Evolutionary conservation across 2,888 invertebrate species (phyloP).

Genomic region (Aleiodes leptofemur): DNA sequence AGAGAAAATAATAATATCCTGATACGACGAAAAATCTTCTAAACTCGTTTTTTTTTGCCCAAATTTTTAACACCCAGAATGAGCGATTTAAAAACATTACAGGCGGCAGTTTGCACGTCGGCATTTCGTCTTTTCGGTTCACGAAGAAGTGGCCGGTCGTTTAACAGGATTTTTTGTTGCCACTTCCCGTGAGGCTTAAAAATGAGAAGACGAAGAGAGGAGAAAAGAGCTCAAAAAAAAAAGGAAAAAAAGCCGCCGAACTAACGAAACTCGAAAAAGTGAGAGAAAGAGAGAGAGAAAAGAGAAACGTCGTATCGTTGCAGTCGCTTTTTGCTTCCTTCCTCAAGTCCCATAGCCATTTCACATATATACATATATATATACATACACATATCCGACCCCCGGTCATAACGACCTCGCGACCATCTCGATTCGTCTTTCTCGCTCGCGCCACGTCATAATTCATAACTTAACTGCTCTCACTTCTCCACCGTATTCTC

Average conservation of each 20-base stretch:
- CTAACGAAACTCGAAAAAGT: conserved; percentile 36
- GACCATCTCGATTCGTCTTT: conserved; percentile 67
- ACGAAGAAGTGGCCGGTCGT: conserved; percentile 60
- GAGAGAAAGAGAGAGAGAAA: conserved; percentile 21
- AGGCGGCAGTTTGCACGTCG: conserved; percentile 45
- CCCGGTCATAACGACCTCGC: conserved; percentile 67
- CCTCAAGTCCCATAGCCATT: conserved; percentile 48
- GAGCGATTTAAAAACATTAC: conserved; percentile 10
- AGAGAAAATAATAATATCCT: too few species aligned
- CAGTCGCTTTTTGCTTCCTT: conserved; percentile 63
- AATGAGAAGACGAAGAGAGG: conserved; percentile 28
- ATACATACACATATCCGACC: conserved; percentile 32
- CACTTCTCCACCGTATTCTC: conserved; percentile 56
- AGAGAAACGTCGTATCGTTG: conserved; percentile 58
- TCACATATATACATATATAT: conserved; percentile 34
- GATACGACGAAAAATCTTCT: too few species aligned
- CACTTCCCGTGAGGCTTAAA: conserved; percentile 59
- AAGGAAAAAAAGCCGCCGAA: background rate
- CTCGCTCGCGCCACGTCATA: conserved; percentile 65
- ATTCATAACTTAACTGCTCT: conserved; percentile 74
- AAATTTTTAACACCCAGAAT: background rate
- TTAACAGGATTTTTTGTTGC: conserved; percentile 59
- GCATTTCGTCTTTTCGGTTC: conserved; percentile 47
- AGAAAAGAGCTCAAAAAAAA: conserved; percentile 8
- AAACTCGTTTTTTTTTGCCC: background rate